These are phyloP conservation scores for Narcine bancroftii DNA, from an alignment of 2,113 vertebrate genomes.

Conservation along the genomic window DNA sequence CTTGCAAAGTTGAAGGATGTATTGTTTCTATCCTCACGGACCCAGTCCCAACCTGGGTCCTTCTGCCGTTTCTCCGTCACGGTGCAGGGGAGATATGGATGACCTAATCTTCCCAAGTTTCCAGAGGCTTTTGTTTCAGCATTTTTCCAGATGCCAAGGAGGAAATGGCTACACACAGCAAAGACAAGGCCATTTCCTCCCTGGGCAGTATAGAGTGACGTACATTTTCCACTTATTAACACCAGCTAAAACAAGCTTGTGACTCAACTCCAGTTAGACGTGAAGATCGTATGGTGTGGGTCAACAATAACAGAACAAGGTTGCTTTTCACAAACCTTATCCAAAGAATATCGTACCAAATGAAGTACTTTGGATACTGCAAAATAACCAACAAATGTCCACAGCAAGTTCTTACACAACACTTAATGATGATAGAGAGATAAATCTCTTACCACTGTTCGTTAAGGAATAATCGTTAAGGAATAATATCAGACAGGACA, in stretches of 20 bases:
- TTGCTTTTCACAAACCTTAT: neutral
- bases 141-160: neutral
- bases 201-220: neutral
- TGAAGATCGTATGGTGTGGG: neutral
- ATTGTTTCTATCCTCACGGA: neutral
- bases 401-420: neutral
- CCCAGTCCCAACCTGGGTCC: neutral
- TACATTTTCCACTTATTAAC: constrained; percentile 6
- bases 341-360: neutral
- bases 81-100: neutral
- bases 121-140: constrained; percentile 10
- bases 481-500: neutral
- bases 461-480: too few relatives aligned
- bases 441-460: neutral
- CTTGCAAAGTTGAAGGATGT: neutral
- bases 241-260: neutral
- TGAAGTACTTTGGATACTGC: neutral
- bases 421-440: neutral
- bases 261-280: neutral
- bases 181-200: constrained; percentile 32
- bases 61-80: neutral
- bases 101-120: neutral
- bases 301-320: neutral
- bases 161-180: neutral
- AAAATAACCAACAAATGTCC: neutral